Conservation (phyloP, 2,113 vertebrate genomes). For the Mustela lutreola region DNA sequence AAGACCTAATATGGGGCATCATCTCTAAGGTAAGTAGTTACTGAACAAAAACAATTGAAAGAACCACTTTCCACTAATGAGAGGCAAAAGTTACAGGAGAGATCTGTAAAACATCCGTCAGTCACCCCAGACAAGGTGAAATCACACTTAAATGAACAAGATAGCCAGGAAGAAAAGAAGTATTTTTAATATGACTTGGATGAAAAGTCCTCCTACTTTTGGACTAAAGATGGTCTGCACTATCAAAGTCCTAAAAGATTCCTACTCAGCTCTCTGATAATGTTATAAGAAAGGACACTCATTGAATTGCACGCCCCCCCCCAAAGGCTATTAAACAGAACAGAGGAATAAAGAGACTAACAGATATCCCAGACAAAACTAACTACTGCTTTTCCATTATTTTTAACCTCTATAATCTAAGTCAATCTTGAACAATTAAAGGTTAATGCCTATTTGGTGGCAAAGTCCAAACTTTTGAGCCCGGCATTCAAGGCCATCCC, state of each 20-base stretch:
- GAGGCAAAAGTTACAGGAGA: neutral
- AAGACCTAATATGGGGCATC: neutral
- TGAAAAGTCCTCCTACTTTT: neutral
- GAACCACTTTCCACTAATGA: neutral
- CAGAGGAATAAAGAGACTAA: neutral
- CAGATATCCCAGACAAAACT: neutral
- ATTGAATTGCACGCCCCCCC: neutral
- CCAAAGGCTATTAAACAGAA: neutral
- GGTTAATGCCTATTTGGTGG: slow-evolving; percentile 27
- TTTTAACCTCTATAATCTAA: neutral
- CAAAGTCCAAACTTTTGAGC: slow-evolving; percentile 26
- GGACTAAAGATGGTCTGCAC: no score
- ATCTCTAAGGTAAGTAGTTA: neutral
- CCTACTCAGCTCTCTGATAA: neutral
- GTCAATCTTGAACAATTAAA: neutral
- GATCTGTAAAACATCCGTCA: neutral
- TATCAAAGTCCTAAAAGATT: neutral
- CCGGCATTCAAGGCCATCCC: neutral
- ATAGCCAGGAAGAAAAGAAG: neutral
- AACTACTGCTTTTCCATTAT: neutral
- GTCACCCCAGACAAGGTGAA: neutral
- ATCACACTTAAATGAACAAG: neutral
- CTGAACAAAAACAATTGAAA: neutral
- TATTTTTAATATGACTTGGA: slow-evolving; percentile 4
- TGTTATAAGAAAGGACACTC: neutral